Percentiles rank a stretch among this genome's conserved stretches.
These are phyloP conservation scores for Amblyteles armatorius DNA, from an alignment of 2,888 invertebrate species.

Conservation along the genomic window DNA sequence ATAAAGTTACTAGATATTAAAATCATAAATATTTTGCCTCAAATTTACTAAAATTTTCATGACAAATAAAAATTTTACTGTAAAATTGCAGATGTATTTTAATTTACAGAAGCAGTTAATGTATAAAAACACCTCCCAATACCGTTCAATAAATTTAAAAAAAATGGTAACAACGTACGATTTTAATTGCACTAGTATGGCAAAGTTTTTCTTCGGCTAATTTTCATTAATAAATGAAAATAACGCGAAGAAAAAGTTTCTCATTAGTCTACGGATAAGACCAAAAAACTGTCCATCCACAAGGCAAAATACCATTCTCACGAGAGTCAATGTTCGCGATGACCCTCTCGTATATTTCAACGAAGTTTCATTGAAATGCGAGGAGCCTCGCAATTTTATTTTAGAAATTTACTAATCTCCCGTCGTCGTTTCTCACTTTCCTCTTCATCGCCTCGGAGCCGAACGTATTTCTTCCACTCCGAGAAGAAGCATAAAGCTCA, in stretches of 20 bases:
- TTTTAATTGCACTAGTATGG: neutral
- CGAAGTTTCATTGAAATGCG: constrained; percentile 3
- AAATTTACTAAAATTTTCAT: no score
- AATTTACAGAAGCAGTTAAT: no score
- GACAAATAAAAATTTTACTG: neutral
- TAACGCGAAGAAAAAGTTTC: neutral
- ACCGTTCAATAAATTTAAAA: no score
- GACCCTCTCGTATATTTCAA: neutral
- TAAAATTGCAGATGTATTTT: no score
- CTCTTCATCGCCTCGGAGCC: neutral
- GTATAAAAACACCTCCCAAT: no score
- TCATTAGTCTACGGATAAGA: neutral
- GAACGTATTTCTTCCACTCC: constrained; percentile 10
- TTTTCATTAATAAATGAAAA: neutral
- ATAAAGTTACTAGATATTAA: no score
- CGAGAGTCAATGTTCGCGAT: neutral
- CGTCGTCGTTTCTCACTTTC: constrained; percentile 1
- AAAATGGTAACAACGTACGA: neutral
- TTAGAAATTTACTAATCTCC: neutral
- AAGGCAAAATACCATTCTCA: neutral
- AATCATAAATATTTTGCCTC: no score
- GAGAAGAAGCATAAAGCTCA: constrained; percentile 32
- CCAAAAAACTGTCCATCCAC: neutral
- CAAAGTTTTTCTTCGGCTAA: no score
- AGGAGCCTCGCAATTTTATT: neutral